Conservation (phyloP, 2,113 vertebrate genomes). For the Cyphomyrus discorhynchus region DNA sequence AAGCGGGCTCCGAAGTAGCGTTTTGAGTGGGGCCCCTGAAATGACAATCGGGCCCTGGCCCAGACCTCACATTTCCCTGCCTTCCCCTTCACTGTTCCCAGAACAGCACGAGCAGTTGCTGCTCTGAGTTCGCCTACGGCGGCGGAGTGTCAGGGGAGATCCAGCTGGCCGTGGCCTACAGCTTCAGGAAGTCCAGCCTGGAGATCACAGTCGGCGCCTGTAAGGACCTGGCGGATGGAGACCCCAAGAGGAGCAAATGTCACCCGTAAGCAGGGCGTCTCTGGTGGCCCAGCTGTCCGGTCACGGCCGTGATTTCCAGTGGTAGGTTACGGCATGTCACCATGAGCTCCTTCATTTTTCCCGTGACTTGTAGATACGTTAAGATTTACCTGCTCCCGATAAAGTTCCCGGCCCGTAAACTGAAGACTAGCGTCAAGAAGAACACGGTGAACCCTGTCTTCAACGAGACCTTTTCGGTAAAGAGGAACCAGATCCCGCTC, state of each 20-base stretch:
- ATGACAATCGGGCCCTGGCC: neutral
- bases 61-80: neutral
- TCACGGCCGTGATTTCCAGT: neutral
- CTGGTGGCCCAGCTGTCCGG: neutral
- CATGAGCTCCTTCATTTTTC: neutral
- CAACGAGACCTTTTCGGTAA: constrained; percentile 78
- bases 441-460: constrained; percentile 73
- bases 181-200: constrained; percentile 56
- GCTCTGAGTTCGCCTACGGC: constrained; percentile 57
- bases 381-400: constrained; percentile 78
- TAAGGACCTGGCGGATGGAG: constrained; percentile 69
- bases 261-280: constrained; percentile 68
- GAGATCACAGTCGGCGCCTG: constrained; percentile 73
- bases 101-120: constrained; percentile 69
- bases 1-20: neutral
- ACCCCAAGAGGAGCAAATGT: constrained; percentile 74
- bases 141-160: constrained; percentile 66
- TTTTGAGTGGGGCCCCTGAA: neutral
- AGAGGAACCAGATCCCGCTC: neutral
- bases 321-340: neutral
- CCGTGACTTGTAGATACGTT: constrained; percentile 64
- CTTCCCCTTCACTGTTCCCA: constrained; percentile 17
- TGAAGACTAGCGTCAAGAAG: constrained; percentile 76
- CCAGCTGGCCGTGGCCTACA: constrained; percentile 71
- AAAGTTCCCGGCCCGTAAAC: constrained; percentile 64